Evolutionary conservation across 2,113 vertebrate genomes (phyloP), one percentile per base, ranked within the genome.

Genomic region (Poecilia latipinna): DNA sequence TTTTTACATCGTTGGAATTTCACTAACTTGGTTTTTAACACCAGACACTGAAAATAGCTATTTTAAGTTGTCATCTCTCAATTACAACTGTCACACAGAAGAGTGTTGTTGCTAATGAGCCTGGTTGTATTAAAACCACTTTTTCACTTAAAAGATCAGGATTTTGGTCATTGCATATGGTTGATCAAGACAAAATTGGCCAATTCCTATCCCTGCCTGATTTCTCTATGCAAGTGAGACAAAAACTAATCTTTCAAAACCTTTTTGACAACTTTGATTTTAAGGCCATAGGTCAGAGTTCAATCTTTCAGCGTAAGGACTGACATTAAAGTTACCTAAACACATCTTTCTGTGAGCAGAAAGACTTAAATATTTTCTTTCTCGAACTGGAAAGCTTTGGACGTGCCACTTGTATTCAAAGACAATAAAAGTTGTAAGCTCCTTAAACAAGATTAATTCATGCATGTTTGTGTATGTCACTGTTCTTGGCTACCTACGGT

Each of bases 381-480:
- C 37, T 61, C 12, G 28, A 24, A 67, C 64, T 60, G 60, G 22
- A 57, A 37, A 7, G 33, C 12, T 66, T 39, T 42, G 2, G 11
- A 22, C 39, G 8, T 44, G 8, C 26, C 5, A 19, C 1, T 28
- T 28, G 15, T 19, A 44, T 67, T 28, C 8, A 1, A 78, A 64
- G 54, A 8, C 8, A 35, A n/a, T 61, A 28, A 78, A 66, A 74
- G 42, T 24, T 57, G 29, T 61, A 61, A 75, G 51, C 51, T 31
- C 29, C 42, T 68, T 19, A 33, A 65, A 22, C 65, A 67, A 62
- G 28, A 60, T 57, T 48, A 19, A 48, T 48, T 17, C 17, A 19
- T 48, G 19, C 28, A 48, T 76, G 15, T 65, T 26, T 39, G 68
- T 62, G 29, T 70, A 44, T 67, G 31, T 65, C 67, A 70, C 69